phyloP scores from a whole-genome alignment of 2,797 vertebrate species.

The Sciaenops ocellatus region DNA sequence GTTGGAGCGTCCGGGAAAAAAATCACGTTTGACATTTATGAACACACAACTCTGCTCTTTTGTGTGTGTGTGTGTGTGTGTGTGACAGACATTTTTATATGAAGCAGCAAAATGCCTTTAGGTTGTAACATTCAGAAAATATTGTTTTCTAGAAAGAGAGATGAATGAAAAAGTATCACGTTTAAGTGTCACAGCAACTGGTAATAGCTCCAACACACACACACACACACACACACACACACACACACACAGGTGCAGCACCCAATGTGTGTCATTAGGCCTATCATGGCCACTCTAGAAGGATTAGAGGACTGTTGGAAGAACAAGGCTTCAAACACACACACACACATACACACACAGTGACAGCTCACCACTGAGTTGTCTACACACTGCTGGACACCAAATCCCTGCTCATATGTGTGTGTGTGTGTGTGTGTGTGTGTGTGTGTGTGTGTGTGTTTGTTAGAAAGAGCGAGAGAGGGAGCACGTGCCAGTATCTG shows the following conservation, averaged over 20 bases:
- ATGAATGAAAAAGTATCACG: conserved; percentile 50
- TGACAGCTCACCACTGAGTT: conserved; percentile 74
- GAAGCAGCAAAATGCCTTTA: not conserved
- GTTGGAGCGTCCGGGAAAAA: conserved; percentile 1
- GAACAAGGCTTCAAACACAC: conserved; percentile 64
- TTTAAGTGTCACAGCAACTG: conserved; percentile 66
- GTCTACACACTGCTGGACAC: conserved; percentile 77
- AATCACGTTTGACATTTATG: conserved; percentile 11
- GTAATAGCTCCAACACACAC: conserved; percentile 51
- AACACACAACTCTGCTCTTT: not conserved
- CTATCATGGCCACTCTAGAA: conserved; percentile 84
- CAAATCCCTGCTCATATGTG: conserved; percentile 69
- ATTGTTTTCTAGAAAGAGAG: not conserved
- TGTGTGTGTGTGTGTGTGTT: conserved; percentile 53
- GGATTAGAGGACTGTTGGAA: conserved; percentile 82
- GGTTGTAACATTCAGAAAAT: not conserved
- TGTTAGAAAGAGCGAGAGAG: conserved; percentile 28
- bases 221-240: conserved; percentile 35
- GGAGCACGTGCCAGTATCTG: conserved; percentile 75
- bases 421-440: conserved; percentile 50
- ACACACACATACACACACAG: conserved; percentile 41
- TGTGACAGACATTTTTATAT: not conserved
- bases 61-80: not conserved
- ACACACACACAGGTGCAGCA: conserved; percentile 71
- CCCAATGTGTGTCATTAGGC: conserved; percentile 84